Conservation (phyloP, 2,888 invertebrate species). For the Pedicia rivosa region DNA sequence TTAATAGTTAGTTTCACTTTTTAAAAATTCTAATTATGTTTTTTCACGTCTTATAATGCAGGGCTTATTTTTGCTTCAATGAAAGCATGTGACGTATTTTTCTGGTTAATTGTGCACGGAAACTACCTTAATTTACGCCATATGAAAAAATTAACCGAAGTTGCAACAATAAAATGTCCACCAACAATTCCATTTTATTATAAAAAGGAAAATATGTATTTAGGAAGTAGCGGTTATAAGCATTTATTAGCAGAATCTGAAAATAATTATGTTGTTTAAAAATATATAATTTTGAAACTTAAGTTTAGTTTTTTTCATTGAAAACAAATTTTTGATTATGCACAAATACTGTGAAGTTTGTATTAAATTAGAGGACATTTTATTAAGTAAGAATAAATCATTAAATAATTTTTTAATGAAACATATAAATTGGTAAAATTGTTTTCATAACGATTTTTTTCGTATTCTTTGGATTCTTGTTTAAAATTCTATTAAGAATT, state of each 20-base stretch:
- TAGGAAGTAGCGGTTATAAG: conserved; percentile 29
- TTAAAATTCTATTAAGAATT: too few species aligned
- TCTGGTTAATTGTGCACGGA: conserved; percentile 27
- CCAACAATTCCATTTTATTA: conserved; percentile 28
- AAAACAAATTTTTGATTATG: too few species aligned
- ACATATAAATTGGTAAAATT: too few species aligned
- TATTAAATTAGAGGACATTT: too few species aligned
- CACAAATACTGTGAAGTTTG: too few species aligned
- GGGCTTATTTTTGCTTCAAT: conserved; percentile 21
- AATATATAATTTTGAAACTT: background rate
- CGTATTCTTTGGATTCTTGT: too few species aligned
- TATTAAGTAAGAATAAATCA: too few species aligned
- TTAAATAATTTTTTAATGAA: too few species aligned
- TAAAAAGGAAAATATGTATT: conserved; percentile 28
- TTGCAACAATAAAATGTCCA: conserved; percentile 30
- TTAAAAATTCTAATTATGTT: too few species aligned
- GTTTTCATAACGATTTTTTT: too few species aligned
- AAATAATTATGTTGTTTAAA: conserved; percentile 2
- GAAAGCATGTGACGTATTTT: conserved; percentile 21
- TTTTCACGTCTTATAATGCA: conserved; percentile 11
- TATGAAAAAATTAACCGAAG: conserved; percentile 28
- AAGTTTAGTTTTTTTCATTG: background rate
- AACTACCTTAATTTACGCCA: conserved; percentile 26
- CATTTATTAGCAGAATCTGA: conserved; percentile 23
- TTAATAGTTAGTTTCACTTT: background rate